Percentiles rank a stretch among this genome's conserved stretches.
Evolutionary conservation across 2,113 vertebrate species (phyloP).

Genomic region (Orcinus orca): DNA sequence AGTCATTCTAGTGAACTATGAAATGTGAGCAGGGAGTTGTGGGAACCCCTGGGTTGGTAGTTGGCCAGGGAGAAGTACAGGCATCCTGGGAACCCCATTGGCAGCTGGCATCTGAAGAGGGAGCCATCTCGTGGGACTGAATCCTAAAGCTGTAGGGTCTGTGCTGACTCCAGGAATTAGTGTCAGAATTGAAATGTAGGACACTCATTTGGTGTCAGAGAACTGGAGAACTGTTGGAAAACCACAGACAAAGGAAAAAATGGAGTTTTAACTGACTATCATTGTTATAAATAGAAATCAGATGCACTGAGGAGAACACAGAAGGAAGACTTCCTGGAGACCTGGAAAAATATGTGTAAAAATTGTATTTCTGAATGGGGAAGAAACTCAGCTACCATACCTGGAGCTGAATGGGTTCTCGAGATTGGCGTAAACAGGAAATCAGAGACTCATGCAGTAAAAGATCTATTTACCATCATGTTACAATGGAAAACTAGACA

Average conservation of each 20-base stretch:
- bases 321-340: constrained; percentile 3
- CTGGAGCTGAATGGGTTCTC: not conserved
- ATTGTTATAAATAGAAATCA: not conserved
- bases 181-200: not conserved
- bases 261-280: constrained; percentile 15
- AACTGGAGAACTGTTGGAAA: constrained; percentile 17
- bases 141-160: not conserved
- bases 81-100: not conserved
- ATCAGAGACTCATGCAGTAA: not conserved
- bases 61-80: not conserved
- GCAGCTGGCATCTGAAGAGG: not conserved
- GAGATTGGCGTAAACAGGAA: not conserved
- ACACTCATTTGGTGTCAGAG: not conserved
- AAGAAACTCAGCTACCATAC: not conserved
- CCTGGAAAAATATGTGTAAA: not conserved
- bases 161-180: not conserved
- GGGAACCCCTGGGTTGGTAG: not conserved
- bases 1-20: not conserved
- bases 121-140: not conserved
- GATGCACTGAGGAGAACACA: not conserved
- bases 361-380: constrained; percentile 11
- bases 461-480: not conserved
- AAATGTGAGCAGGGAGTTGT: not conserved
- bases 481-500: not conserved
- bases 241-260: not conserved